These are phyloP conservation scores for Ivindomyrus marchei DNA, from an alignment of 2,113 vertebrate genomes.

Conservation along the genomic window DNA sequence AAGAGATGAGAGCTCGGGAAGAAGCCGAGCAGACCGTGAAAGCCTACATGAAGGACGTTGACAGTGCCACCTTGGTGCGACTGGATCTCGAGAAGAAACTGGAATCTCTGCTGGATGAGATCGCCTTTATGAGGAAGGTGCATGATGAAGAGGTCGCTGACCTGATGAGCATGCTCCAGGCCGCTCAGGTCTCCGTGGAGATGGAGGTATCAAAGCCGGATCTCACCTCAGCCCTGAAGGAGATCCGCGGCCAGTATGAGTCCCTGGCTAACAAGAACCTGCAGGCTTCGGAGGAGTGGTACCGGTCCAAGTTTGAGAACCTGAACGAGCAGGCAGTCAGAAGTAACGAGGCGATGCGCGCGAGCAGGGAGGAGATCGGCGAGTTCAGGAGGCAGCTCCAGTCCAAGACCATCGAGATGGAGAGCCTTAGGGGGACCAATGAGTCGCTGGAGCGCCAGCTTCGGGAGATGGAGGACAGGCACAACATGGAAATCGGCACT, in stretches of 20 bases:
- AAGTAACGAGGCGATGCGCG: constrained; percentile 76
- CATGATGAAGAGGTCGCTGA: constrained; percentile 77
- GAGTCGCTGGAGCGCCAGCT: constrained; percentile 84
- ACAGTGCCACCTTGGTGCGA: constrained; percentile 61
- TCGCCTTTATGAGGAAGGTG: constrained; percentile 68
- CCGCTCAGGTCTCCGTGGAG: constrained; percentile 63
- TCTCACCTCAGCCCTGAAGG: constrained; percentile 75
- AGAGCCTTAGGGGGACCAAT: constrained; percentile 76
- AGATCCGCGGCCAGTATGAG: constrained; percentile 80
- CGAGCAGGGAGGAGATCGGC: constrained; percentile 76
- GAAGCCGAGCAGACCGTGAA: constrained; percentile 64
- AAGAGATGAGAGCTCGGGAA: constrained; percentile 59
- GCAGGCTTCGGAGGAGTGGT: constrained; percentile 84
- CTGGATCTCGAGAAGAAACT: constrained; percentile 73
- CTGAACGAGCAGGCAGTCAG: constrained; percentile 76
- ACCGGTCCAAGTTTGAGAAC: constrained; percentile 74
- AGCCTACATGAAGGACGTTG: constrained; percentile 68
- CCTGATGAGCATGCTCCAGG: constrained; percentile 70
- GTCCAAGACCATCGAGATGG: constrained; percentile 78
- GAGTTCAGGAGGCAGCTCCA: constrained; percentile 85
- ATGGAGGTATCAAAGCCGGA: constrained; percentile 66
- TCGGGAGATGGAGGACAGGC: constrained; percentile 75
- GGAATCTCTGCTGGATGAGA: constrained; percentile 72
- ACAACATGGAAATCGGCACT: constrained; percentile 64
- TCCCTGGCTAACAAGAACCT: constrained; percentile 78